These are phyloP conservation scores for Sarcophaga variegata DNA, from an alignment of 2,888 invertebrate genomes.

Conservation along the genomic window DNA sequence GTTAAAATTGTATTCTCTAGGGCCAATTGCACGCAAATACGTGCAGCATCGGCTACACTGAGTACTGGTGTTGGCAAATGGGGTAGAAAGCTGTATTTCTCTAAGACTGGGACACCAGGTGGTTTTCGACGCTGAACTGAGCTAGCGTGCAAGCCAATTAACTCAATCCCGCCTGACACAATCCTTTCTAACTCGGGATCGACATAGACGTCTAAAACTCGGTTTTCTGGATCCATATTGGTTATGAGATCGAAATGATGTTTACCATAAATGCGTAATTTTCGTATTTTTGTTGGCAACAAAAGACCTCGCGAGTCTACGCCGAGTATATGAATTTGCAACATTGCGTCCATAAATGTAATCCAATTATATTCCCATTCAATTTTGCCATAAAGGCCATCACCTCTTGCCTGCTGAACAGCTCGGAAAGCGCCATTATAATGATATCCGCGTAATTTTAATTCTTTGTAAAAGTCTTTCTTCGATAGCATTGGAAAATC, in stretches of 20 bases:
- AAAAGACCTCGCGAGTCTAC: conserved; percentile 87
- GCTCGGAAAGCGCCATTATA: conserved; percentile 81
- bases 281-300: conserved; percentile 89
- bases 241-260: conserved; percentile 84
- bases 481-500: conserved; percentile 82
- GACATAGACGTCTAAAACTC: conserved; percentile 77
- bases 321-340: conserved; percentile 90
- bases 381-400: conserved; percentile 79
- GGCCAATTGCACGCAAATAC: conserved; percentile 86
- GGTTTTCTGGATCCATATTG: conserved; percentile 77
- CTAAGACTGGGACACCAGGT: conserved; percentile 89
- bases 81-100: conserved; percentile 88
- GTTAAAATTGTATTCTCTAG: conserved; percentile 87
- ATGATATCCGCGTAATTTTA: conserved; percentile 88
- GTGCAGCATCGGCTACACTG: conserved; percentile 82
- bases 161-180: conserved; percentile 89
- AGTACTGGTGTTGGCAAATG: conserved; percentile 81
- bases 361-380: conserved; percentile 93
- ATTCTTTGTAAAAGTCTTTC: conserved; percentile 87
- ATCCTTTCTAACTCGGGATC: conserved; percentile 77
- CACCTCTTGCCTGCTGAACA: conserved; percentile 77
- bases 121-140: conserved; percentile 87
- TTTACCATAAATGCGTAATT: conserved; percentile 86
- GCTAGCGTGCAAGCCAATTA: conserved; percentile 89
- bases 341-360: conserved; percentile 93